Percentiles rank a stretch among this genome's conserved stretches.
Conservation (phyloP, 1,140 invertebrate species). For the Meloidogyne hapla region DNA sequence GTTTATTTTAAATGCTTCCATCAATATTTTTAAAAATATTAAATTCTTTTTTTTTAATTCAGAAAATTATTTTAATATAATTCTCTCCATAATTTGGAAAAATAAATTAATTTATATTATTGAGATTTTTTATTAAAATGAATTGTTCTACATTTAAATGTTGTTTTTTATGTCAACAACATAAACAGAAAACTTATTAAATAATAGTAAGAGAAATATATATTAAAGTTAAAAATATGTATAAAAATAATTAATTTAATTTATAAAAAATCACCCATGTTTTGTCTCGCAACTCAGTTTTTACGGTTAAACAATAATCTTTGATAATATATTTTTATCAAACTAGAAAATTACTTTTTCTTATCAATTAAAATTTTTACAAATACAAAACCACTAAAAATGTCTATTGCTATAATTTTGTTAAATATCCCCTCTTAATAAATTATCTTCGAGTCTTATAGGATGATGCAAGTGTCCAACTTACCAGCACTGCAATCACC, state of each 20-base stretch:
- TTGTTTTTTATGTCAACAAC: neutral
- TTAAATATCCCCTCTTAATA: neutral
- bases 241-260: too few species aligned
- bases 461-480: neutral
- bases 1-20: neutral
- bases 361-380: too few species aligned
- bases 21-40: too few species aligned
- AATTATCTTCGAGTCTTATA: neutral
- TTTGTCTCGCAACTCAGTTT: neutral
- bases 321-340: too few species aligned
- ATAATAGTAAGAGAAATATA: neutral
- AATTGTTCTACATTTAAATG: neutral
- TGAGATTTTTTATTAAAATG: neutral
- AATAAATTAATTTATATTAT: neutral
- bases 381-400: too few species aligned
- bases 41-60: too few species aligned
- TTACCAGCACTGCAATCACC: neutral
- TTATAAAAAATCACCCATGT: too few species aligned
- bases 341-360: too few species aligned
- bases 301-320: neutral
- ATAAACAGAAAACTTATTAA: neutral
- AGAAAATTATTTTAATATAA: too few species aligned
- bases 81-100: neutral
- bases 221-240: too few species aligned
- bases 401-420: too few species aligned